These are phyloP conservation scores for Mythimna lalbum DNA, from an alignment of 2,888 invertebrate species.

Conservation along the genomic window DNA sequence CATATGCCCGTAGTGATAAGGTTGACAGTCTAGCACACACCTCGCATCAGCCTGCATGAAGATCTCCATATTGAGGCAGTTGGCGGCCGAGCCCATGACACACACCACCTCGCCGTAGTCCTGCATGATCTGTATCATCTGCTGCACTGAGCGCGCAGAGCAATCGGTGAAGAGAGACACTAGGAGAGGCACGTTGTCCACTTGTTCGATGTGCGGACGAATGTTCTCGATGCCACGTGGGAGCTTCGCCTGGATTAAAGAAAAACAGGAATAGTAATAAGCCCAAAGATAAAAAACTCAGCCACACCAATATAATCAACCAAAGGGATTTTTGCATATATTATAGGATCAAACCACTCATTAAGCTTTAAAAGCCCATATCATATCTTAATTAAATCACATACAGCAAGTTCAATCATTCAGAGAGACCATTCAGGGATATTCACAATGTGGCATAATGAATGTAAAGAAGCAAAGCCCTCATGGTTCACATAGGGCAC, in stretches of 20 bases:
- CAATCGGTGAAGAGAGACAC: conserved; percentile 99
- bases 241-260: conserved; percentile 94
- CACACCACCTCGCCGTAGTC: conserved; percentile 99
- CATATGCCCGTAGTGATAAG: not conserved
- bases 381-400: not conserved
- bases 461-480: not conserved
- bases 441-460: not conserved
- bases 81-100: conserved; percentile 97
- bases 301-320: not conserved
- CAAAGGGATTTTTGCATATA: not conserved
- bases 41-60: conserved; percentile 98
- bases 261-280: not conserved
- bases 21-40: conserved; percentile 67
- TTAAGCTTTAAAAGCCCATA: not conserved
- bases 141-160: conserved; percentile 96
- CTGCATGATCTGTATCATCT: conserved; percentile 98
- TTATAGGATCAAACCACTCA: not conserved
- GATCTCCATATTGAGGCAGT: conserved; percentile 96
- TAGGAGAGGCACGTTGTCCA: conserved; percentile 99
- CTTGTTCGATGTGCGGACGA: conserved; percentile 97
- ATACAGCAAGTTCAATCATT: not conserved
- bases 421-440: not conserved
- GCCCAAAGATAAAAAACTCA: not conserved
- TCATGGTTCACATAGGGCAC: not conserved
- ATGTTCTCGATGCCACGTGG: conserved; percentile 99